phyloP scores from a whole-genome alignment of 2,888 invertebrate genomes.

The Deilephila elpenor region DNA sequence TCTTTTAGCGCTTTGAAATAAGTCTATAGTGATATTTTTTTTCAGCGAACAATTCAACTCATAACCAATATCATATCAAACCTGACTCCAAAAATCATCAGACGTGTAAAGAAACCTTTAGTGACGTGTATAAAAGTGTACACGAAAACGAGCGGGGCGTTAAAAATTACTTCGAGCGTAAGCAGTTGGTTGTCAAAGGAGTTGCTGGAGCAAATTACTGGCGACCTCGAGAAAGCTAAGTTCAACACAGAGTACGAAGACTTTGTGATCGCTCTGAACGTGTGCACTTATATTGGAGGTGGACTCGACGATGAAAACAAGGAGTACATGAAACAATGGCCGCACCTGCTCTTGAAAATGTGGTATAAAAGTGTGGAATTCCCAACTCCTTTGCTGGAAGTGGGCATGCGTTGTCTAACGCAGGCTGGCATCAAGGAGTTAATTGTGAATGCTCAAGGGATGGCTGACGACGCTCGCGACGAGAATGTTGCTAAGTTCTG shows the following conservation, averaged over 20 bases:
- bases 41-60: not conserved
- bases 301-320: conserved; percentile 4
- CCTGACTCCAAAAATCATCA: not conserved
- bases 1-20: too few relatives aligned
- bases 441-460: not conserved
- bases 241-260: not conserved
- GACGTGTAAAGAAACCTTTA: not conserved
- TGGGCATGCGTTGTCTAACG: not conserved
- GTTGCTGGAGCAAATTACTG: not conserved
- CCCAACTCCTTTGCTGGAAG: not conserved
- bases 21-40: not conserved
- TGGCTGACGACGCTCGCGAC: not conserved
- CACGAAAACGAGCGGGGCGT: not conserved
- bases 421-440: not conserved
- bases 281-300: conserved; percentile 1
- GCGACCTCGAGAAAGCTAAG: not conserved
- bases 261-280: not conserved
- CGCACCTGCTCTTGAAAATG: not conserved
- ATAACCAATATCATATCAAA: not conserved
- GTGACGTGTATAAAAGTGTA: not conserved
- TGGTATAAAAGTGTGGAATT: not conserved
- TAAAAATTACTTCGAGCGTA: not conserved
- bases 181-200: not conserved
- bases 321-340: conserved; percentile 3
- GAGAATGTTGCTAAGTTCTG: not conserved